Conservation (phyloP, 2,888 invertebrate species). For the Pterostichus niger region DNA sequence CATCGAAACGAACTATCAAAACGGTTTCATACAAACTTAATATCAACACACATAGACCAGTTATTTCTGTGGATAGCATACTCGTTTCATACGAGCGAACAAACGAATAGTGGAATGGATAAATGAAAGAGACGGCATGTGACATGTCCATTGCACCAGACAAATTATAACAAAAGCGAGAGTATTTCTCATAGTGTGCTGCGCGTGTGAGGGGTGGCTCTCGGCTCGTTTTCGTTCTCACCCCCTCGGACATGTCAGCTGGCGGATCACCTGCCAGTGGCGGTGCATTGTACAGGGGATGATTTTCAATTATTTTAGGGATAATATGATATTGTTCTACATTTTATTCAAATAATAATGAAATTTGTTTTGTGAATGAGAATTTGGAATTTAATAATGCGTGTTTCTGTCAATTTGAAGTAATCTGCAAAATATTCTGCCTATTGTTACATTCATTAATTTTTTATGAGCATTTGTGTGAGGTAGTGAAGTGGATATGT, state of each 20-base stretch:
- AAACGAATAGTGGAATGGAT: background rate
- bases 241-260: constrained; percentile 36
- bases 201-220: background rate
- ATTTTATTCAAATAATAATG: no score
- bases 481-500: no score
- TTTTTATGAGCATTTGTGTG: no score
- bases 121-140: constrained; percentile 52
- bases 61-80: no score
- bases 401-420: no score
- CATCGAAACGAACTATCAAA: background rate
- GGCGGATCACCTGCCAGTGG: constrained; percentile 42
- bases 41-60: constrained; percentile 1
- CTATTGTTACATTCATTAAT: no score
- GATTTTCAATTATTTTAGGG: constrained; percentile 12
- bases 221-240: background rate
- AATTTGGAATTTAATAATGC: no score
- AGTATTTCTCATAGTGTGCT: constrained; percentile 10
- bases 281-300: constrained; percentile 10
- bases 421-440: no score
- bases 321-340: constrained; percentile 5
- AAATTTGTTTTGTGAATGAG: background rate
- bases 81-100: no score
- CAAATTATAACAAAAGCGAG: constrained; percentile 63
- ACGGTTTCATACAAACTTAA: constrained; percentile 43
- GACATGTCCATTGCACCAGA: constrained; percentile 60